phyloP scores from a whole-genome alignment of 2,888 invertebrate genomes.

The Pegoplata infirma region DNA sequence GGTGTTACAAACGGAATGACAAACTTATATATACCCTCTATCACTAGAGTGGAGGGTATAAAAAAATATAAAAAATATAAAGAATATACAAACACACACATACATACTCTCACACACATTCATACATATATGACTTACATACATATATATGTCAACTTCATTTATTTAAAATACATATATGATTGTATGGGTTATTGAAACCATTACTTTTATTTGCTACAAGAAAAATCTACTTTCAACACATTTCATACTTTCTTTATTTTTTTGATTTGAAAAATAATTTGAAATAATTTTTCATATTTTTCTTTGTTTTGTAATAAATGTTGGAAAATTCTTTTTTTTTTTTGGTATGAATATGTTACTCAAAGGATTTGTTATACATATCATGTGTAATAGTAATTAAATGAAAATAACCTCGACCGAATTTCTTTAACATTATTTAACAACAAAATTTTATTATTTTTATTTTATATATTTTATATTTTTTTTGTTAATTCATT shows the following conservation, averaged over 20 bases:
- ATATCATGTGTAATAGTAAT: constrained; percentile 61
- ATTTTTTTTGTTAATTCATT: constrained; percentile 36
- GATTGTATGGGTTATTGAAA: constrained; percentile 8
- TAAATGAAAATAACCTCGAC: constrained; percentile 59
- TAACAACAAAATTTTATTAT: neutral
- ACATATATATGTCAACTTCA: constrained; percentile 5
- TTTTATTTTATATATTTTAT: neutral
- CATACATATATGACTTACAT: neutral
- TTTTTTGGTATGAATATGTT: constrained; percentile 6
- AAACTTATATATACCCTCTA: too few relatives aligned
- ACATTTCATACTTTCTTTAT: constrained; percentile 6
- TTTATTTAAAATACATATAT: too few relatives aligned
- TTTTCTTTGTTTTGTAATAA: constrained; percentile 11
- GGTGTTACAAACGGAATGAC: too few relatives aligned
- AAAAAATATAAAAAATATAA: too few relatives aligned
- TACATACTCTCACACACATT: too few relatives aligned
- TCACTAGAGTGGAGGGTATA: too few relatives aligned
- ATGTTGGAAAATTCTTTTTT: too few relatives aligned
- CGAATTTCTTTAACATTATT: constrained; percentile 27
- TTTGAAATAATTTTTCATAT: constrained; percentile 2
- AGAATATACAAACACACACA: too few relatives aligned
- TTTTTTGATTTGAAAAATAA: neutral
- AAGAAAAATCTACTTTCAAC: constrained; percentile 1
- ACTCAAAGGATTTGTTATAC: constrained; percentile 37
- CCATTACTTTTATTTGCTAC: constrained; percentile 7